Base-by-base conservation (phyloP, 2,113 vertebrate species). In the Anoplopoma fimbria region DNA sequence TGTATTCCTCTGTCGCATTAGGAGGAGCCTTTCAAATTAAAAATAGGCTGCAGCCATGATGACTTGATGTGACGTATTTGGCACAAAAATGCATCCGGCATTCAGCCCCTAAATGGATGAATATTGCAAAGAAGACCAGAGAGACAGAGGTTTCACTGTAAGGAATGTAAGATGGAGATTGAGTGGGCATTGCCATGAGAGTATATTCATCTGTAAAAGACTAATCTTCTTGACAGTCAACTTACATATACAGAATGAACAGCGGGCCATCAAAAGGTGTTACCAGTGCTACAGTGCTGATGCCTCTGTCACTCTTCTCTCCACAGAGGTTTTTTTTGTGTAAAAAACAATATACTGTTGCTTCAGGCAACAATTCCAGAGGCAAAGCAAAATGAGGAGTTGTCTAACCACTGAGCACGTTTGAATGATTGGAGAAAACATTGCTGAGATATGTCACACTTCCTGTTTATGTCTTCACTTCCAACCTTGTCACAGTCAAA, bases 401-500 rank as follows among this genome's bases (percentile, higher is more conserved):
- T 23, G 21, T 62, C 38, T n/a, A 63, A 53, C 23, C 40, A 8
- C 14, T 38, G 73, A 64, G 14, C 9, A 36, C 1, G n/a, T 64
- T 53, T 64, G 33, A 75, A 36, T 51, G 45, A 80, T 23, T 60
- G 62, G 12, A 76, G 36, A 72, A 68, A 65, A 27, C 25, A 45
- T 31, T n/a, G 21, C 40, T 6, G 12, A 19, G 58, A 78, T 65
- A 40, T 31, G 31, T 51, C 49, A 58, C 65, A 69, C 38, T 70
- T 79, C 77, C 72, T 82, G 71, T 82, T 75, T 69, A 47, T 61
- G 31, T 77, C 45, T 38, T 42, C 13, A 33, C 29, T 68, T 73
- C 68, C 73, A 86, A 79, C 65, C 51, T 42, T 63, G 45, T 84
- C 78, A 45, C 75, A 82, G 60, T 77, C 49, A 78, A 85, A 27